Percentiles rank a stretch among this genome's conserved stretches.
phyloP scores from a whole-genome alignment of 2,888 invertebrate species.

The Eupithecia centaureata region DNA sequence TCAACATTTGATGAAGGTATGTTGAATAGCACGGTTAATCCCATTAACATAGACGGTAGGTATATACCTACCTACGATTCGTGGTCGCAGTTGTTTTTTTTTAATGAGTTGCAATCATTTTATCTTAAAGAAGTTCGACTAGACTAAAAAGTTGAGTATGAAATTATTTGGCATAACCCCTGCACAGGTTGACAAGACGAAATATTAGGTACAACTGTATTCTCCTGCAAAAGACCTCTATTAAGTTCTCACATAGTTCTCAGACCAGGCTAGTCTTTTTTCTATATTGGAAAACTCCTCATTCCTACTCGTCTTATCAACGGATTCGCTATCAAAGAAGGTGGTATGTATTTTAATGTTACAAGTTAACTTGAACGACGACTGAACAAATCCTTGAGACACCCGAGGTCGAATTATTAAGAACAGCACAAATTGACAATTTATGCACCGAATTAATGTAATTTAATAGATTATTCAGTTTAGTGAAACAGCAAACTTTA shows the following conservation, averaged over 20 bases:
- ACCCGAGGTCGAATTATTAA: slow-evolving; percentile 38
- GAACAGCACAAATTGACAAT: slow-evolving; percentile 39
- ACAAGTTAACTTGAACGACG: slow-evolving; percentile 27
- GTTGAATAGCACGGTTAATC: not conserved
- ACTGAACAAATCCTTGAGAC: slow-evolving; percentile 38
- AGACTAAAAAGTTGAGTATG: no score
- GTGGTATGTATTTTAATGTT: slow-evolving; percentile 14
- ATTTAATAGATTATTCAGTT: slow-evolving; percentile 21
- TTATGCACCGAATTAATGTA: slow-evolving; percentile 31
- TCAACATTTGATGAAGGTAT: not conserved
- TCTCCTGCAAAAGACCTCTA: no score
- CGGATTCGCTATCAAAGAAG: not conserved
- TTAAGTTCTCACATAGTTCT: no score
- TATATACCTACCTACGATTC: no score
- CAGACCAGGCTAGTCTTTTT: no score
- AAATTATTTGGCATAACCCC: no score
- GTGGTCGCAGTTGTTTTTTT: no score
- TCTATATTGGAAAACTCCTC: no score
- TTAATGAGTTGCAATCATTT: no score
- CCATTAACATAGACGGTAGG: not conserved
- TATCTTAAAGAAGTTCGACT: no score
- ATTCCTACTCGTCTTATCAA: not conserved
- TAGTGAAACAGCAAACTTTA: slow-evolving; percentile 18
- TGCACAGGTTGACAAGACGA: no score
- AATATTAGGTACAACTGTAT: no score